Base-by-base conservation (phyloP, 1,140 invertebrate species). In the Drosophila willistoni region DNA sequence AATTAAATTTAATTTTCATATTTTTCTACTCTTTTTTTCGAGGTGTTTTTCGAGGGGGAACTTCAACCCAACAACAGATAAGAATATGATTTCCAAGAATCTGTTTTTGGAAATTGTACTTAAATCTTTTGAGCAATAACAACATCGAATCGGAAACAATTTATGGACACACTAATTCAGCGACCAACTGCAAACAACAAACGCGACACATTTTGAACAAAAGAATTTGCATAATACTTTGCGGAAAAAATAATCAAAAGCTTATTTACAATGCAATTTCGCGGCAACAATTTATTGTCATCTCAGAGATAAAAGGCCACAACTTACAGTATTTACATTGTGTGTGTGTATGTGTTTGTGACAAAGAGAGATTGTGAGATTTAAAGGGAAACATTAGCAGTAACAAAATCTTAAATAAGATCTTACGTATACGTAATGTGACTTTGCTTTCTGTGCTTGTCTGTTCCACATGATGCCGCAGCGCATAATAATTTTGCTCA, bases 211-310 rank as follows among this genome's bases (percentile, higher is more conserved):
- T 62, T 62, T 62, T 41, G 17, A 51, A 51, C 34, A 62, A n/a
- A 62, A 17, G 13, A 33, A 47, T 59, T 59, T 36, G 56, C 56
- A 59, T 59, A 59, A 59, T 59, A 59, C 42, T 64, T 47, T 64
- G 61, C 42, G 61, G 41, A 44, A 33, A 33, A 64, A 64, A 62
- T 33, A 64, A 64, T 47, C 39, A 64, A 64, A 64, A 64, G 42
- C 61, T 64, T 33, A 64, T 64, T 64, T 64, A 64, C 61, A 64
- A 59, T 64, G 42, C 42, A 44, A 64, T 64, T 64, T 64, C 61
- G 61, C 42, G 19, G 42, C 41, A 34, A 51, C 60, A 62, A 62
- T 62, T 47, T 44, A 64, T 64, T 64, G 44, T 33, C 44, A 51
- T 51, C 44, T 51, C 17, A 19, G 25, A 62, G 60, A 62, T 39